phyloP scores from a whole-genome alignment of 2,888 invertebrate species.

The Apotomis turbidana region DNA sequence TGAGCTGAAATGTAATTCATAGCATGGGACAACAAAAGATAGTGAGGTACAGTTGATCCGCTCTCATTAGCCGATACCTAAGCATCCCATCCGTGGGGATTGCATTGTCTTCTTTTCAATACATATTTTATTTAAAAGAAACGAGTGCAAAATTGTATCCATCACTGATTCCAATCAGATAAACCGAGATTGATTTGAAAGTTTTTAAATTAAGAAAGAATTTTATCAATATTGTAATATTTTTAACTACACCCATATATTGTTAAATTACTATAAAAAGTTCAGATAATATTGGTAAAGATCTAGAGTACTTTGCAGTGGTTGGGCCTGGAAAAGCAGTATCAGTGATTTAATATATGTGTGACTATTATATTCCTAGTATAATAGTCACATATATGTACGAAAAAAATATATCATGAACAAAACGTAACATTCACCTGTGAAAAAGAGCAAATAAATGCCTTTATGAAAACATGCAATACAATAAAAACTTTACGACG shows the following conservation, averaged over 20 bases:
- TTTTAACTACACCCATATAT: too few relatives aligned
- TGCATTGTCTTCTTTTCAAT: constrained; percentile 34
- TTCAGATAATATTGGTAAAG: too few relatives aligned
- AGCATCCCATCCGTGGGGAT: constrained; percentile 53
- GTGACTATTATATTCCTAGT: too few relatives aligned
- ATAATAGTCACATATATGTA: too few relatives aligned
- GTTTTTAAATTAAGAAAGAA: too few relatives aligned
- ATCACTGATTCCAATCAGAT: neutral
- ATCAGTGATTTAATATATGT: too few relatives aligned
- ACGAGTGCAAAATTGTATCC: neutral
- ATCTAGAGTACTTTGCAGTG: too few relatives aligned
- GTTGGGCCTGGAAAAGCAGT: too few relatives aligned
- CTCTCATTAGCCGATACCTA: constrained; percentile 70
- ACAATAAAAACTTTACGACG: constrained; percentile 59
- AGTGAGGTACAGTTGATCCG: constrained; percentile 55
- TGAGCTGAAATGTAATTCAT: constrained; percentile 62
- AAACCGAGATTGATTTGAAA: too few relatives aligned
- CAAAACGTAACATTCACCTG: too few relatives aligned
- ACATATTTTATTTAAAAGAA: constrained; percentile 39
- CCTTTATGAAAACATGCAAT: constrained; percentile 47
- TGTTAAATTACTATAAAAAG: too few relatives aligned
- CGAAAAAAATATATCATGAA: neutral
- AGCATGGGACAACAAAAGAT: constrained; percentile 63
- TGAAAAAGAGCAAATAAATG: constrained; percentile 44
- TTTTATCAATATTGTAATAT: too few relatives aligned